phyloP scores from a whole-genome alignment of 2,888 invertebrate species.

The Ophraella communa region DNA sequence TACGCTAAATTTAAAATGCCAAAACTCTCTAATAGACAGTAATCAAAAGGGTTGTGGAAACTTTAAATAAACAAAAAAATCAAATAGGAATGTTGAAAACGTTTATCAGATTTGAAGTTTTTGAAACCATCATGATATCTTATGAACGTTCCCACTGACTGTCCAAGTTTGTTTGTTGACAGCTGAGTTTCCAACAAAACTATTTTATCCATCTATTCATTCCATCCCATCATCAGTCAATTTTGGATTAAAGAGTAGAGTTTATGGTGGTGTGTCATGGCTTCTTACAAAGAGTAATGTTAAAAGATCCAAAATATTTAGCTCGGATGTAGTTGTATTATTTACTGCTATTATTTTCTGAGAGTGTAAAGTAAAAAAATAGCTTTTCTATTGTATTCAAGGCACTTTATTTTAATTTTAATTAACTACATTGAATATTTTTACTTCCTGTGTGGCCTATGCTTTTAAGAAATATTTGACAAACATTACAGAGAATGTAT shows the following conservation, averaged over 20 bases:
- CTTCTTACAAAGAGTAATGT: slow-evolving; percentile 53
- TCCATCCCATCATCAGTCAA: slow-evolving; percentile 27
- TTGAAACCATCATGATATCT: too few relatives aligned
- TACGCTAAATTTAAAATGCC: too few relatives aligned
- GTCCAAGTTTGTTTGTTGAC: not conserved
- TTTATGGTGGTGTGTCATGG: slow-evolving; percentile 51
- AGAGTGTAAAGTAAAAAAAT: not conserved
- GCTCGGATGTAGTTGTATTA: slow-evolving; percentile 16
- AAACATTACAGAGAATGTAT: not conserved
- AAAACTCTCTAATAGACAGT: too few relatives aligned
- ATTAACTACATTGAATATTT: slow-evolving; percentile 2
- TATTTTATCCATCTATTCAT: not conserved
- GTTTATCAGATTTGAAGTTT: too few relatives aligned
- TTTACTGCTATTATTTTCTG: slow-evolving; percentile 18
- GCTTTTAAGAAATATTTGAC: not conserved
- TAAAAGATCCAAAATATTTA: slow-evolving; percentile 36
- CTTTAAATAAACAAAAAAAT: too few relatives aligned
- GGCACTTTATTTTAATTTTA: not conserved
- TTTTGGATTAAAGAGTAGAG: slow-evolving; percentile 9
- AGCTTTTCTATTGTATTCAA: slow-evolving; percentile 5
- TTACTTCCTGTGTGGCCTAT: slow-evolving; percentile 35
- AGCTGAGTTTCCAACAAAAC: not conserved
- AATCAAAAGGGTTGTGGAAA: too few relatives aligned
- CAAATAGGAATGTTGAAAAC: too few relatives aligned
- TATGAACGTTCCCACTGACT: too few relatives aligned